A percentile compares a stretch with the other conserved stretches of the same genome.
Evolutionary conservation across 2,113 vertebrate species (phyloP).

Genomic region (Zapornia atra): DNA sequence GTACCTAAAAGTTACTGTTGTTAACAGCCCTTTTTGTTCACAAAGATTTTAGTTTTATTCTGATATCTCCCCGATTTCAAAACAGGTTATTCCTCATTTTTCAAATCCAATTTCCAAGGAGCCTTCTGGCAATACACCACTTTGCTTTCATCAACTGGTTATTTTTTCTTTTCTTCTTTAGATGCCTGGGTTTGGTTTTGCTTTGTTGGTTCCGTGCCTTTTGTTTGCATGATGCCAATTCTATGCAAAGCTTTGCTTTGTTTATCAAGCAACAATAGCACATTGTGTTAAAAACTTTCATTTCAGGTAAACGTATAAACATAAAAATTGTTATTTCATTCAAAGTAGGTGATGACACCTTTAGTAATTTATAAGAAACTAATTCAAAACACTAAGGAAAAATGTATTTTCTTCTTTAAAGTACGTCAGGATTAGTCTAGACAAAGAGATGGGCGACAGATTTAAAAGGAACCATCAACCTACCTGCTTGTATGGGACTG

Average conservation of each 20-base stretch:
- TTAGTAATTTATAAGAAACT: not conserved
- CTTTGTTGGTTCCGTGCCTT: not conserved
- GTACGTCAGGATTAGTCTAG: not conserved
- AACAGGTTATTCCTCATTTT: not conserved
- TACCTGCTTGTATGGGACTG: not conserved
- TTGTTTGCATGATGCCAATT: not conserved
- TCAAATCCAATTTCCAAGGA: not conserved
- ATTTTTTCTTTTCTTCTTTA: not conserved
- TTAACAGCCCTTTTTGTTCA: not conserved
- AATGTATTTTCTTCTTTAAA: not conserved
- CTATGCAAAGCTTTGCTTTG: not conserved
- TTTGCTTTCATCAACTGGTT: not conserved
- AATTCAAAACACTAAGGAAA: not conserved
- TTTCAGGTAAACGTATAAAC: not conserved
- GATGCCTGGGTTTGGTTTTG: not conserved
- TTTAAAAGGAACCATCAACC: not conserved
- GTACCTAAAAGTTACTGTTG: not conserved
- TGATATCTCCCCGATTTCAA: not conserved
- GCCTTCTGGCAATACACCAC: not conserved
- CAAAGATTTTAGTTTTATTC: not conserved
- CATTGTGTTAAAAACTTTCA: not conserved
- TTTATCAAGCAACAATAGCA: not conserved
- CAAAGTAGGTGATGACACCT: not conserved
- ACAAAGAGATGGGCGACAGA: not conserved
- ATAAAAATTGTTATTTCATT: not conserved